A percentile compares a stretch with the other conserved stretches of the same genome.
Evolutionary conservation across 37 sponge, comb jelly and placozoan genomes (phyloP).

Genomic region (Chondrosia reniformis): DNA sequence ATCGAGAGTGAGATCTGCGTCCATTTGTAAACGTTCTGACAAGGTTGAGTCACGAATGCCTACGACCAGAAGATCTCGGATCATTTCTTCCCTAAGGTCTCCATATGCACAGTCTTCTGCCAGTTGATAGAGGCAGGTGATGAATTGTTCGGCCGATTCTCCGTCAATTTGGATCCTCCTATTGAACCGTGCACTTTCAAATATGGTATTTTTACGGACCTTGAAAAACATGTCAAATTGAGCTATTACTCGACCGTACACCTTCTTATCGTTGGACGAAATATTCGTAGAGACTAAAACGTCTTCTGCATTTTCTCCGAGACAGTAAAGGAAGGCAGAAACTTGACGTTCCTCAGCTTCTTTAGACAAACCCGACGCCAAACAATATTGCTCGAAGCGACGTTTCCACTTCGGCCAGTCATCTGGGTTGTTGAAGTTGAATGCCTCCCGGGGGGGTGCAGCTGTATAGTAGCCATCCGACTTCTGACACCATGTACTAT

Average conservation of each 20-base stretch:
- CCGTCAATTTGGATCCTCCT: background rate
- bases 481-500: no score
- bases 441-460: slow-evolving; percentile 5
- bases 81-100: slow-evolving; percentile 22
- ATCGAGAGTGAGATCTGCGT: slow-evolving; percentile 17
- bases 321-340: slow-evolving; percentile 10
- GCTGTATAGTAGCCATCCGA: no score
- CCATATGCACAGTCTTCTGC: slow-evolving; percentile 10
- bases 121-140: slow-evolving; percentile 19
- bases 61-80: slow-evolving; percentile 21
- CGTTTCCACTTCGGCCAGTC: slow-evolving; percentile 19
- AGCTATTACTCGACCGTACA: background rate
- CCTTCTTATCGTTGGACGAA: background rate
- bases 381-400: slow-evolving; percentile 20
- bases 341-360: background rate
- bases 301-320: slow-evolving; percentile 23
- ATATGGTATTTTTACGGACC: slow-evolving; percentile 7
- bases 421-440: slow-evolving; percentile 14
- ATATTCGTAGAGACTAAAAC: slow-evolving; percentile 11
- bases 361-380: slow-evolving; percentile 12
- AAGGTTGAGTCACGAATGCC: background rate
- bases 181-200: slow-evolving; percentile 21
- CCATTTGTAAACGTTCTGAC: slow-evolving; percentile 17
- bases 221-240: slow-evolving; percentile 7
- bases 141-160: slow-evolving; percentile 7